Evolutionary conservation across 2,797 vertebrate genomes (phyloP), one percentile per base, ranked within the genome.

Genomic region (Nothura maculosa): DNA sequence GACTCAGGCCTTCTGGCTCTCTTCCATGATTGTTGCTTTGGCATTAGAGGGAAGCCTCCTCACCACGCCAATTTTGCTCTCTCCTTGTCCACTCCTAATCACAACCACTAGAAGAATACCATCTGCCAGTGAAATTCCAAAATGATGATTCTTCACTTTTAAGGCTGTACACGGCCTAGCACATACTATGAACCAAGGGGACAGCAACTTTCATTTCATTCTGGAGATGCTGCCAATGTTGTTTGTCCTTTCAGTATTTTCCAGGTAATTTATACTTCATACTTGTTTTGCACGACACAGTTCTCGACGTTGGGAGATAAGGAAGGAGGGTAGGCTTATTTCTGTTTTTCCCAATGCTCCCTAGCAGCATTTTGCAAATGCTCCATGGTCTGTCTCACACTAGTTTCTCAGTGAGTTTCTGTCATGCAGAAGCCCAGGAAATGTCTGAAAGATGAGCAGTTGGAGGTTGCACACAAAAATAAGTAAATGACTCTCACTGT

Each of bases 1-100:
- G 91, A 94, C 76, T 94, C 82, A 52, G 66, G 34, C 57, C 52
- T 74, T 12, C 79, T 82, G 73, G 64, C 64, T 92, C 77, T 27
- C 20, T 80, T 85, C 73, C 48, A 79, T 85, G 24, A 80, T 64
- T 74, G 40, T 27, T 89, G 43, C 40, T 91, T 85, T 92, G 79
- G 38, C 68, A 70, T 38, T 63, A 64, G 3, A 4, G 11, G 13
- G 70, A 30, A 66, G n/a, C 11, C 38, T 92, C 16, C 42, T 67
- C 0, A 0, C 36, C 34, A 80, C 0, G 0, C 12, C 20, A 89
- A 25, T 91, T 89, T 67, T 75, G 4, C 86, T 92, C 89, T 85
- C 81, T 85, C 64, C 36, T 93, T 43, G 40, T 48, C 47, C 60
- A 60, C 60, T 67, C 82, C 42, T 57, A 74, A 70, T 43, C 40